phyloP scores from a whole-genome alignment of 2,797 vertebrate genomes.

The Falco naumanni region DNA sequence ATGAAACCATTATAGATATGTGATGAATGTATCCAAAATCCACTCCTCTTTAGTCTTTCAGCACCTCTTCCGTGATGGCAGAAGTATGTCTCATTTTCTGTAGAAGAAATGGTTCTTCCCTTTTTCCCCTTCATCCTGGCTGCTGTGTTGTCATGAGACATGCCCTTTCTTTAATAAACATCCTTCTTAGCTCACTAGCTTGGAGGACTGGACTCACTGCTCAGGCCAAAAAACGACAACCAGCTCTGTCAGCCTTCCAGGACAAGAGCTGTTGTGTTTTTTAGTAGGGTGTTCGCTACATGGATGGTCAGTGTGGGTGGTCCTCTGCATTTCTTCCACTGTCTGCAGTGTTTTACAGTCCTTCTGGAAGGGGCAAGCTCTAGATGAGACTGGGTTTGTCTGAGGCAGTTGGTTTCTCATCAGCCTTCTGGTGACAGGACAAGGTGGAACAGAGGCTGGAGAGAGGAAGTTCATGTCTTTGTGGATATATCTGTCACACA shows the following conservation, averaged over 20 bases:
- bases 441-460: background rate
- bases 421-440: background rate
- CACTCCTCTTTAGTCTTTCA: background rate
- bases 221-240: background rate
- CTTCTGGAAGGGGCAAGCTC: background rate
- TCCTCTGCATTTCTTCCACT: background rate
- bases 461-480: background rate
- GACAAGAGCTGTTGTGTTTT: background rate
- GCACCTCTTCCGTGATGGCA: background rate
- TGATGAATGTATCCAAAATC: background rate
- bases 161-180: background rate
- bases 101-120: background rate
- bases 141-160: background rate
- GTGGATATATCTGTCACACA: background rate
- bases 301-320: too few relatives aligned
- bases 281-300: fast-evolving
- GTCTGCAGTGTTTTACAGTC: too few relatives aligned
- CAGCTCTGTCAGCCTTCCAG: background rate
- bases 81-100: background rate
- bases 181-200: fast-evolving
- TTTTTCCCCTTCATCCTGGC: background rate
- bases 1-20: fast-evolving
- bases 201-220: background rate
- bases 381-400: background rate
- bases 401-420: background rate